Conservation (phyloP, 2,113 vertebrate genomes). For the Sakesphorus luctuosus region DNA sequence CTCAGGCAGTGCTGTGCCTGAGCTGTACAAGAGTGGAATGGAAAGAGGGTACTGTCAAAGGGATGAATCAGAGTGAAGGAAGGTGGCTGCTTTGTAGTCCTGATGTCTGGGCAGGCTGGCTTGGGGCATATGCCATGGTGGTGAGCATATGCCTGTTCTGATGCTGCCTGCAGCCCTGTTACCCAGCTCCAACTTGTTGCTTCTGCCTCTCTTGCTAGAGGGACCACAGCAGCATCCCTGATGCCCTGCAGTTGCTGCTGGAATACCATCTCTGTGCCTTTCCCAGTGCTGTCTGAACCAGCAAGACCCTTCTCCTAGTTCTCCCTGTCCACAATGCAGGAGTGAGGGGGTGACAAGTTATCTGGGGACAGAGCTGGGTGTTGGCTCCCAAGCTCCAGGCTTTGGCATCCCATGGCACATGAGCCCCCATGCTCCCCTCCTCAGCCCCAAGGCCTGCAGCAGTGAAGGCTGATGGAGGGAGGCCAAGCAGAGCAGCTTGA, state of each 20-base stretch:
- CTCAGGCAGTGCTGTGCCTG: background rate
- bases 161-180: rapidly evolving
- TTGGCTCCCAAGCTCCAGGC: background rate
- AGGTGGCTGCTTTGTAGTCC: background rate
- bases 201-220: background rate
- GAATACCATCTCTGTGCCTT: rapidly evolving
- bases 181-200: background rate
- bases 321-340: background rate
- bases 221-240: background rate
- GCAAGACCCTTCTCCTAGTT: rapidly evolving
- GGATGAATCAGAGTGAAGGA: background rate
- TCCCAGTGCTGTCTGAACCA: background rate
- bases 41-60: rapidly evolving
- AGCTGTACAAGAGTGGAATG: rapidly evolving
- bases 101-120: background rate
- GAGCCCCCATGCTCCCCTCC: background rate
- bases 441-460: background rate
- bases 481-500: constrained; percentile 55
- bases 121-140: rapidly evolving
- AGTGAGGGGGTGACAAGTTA: background rate
- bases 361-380: background rate
- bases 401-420: rapidly evolving
- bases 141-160: background rate
- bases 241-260: background rate
- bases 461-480: constrained; percentile 31